Base-by-base conservation (phyloP, 2,888 invertebrate species). In the Andrena chrysosceles region DNA sequence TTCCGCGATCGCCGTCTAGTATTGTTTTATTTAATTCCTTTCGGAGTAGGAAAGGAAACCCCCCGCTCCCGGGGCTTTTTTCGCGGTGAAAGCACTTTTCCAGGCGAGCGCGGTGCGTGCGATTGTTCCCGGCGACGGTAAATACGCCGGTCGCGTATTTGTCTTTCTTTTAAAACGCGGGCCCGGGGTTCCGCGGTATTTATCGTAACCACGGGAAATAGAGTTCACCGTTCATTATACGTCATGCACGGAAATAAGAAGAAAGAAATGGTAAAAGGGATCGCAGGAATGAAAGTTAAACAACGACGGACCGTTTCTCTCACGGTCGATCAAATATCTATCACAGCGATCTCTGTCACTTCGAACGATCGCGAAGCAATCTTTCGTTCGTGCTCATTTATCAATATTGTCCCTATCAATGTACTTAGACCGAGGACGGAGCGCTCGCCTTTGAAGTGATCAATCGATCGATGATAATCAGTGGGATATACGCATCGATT, bases 391-490 rank as follows among this genome's bases (percentile, higher is more conserved):
- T 16, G 35, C 16, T 16, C 16, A 13, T 42, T 42, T 42, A 16
- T 16, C 13, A 42, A 16, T 42, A 13, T 42, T 42, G 5, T 5
- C 16, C 5, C 42, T 5, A 16, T 42, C 42, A 0, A 42, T 42
- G 42, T 42, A 16, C 4, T 42, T 16, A 16, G 42, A 42, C 42
- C 42, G 42, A 42, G 54, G 20, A 23, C 10, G 26, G 10, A 13
- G 10, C 10, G 56, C 0, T 56, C 26, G 26, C 8, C 56, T 10
- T 26, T 4, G 13, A 13, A 8, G 60, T 33, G n/a, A 70, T 66
- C 69, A 1, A 56, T 76, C 79, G 70, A 59, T 52, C 52, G 63
- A 31, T 42, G 16, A 60, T 62, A 67, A 71, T 71, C 71, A 54
- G 54, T 56, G 75, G 74, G 66, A 56, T 35, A 52, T 69, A 29